Conservation (phyloP, 1,140 invertebrate genomes). For the Fopius arisanus region DNA sequence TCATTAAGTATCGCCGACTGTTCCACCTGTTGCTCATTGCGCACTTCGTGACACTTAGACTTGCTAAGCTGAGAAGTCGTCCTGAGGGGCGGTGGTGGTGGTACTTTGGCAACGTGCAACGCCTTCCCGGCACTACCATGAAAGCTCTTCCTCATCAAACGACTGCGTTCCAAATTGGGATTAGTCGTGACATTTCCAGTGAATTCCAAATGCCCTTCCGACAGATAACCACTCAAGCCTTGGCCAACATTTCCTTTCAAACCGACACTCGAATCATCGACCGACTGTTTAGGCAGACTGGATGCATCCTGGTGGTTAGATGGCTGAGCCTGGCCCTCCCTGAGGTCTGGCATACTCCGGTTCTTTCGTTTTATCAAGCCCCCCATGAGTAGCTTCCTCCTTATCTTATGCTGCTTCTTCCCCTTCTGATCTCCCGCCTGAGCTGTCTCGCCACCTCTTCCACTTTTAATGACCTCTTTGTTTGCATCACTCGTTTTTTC, state of each 20-base stretch:
- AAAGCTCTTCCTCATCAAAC: slow-evolving; percentile 88
- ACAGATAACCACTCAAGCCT: slow-evolving; percentile 81
- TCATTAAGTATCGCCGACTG: slow-evolving; percentile 63
- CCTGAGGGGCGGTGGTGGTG: slow-evolving; percentile 83
- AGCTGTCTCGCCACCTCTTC: slow-evolving; percentile 9
- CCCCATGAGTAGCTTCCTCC: slow-evolving; percentile 87
- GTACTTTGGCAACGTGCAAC: slow-evolving; percentile 82
- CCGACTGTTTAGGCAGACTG: slow-evolving; percentile 67
- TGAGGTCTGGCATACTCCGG: slow-evolving; percentile 88
- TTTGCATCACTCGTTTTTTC: slow-evolving; percentile 69
- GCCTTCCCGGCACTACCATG: slow-evolving; percentile 83
- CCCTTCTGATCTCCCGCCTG: slow-evolving; percentile 70
- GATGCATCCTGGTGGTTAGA: slow-evolving; percentile 52
- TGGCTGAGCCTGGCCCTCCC: slow-evolving; percentile 71
- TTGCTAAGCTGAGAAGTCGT: slow-evolving; percentile 85
- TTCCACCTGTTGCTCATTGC: slow-evolving; percentile 65
- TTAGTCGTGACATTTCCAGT: slow-evolving; percentile 64
- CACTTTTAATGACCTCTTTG: slow-evolving; percentile 47
- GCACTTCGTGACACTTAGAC: slow-evolving; percentile 73
- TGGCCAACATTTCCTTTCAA: slow-evolving; percentile 70
- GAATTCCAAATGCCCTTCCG: slow-evolving; percentile 86
- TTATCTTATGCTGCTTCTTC: slow-evolving; percentile 91
- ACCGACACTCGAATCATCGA: slow-evolving; percentile 79
- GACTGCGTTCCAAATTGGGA: slow-evolving; percentile 85
- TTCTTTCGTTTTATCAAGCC: slow-evolving; percentile 88